Base-by-base conservation (phyloP, 2,113 vertebrate genomes). In the Microcebus tavaratra region DNA sequence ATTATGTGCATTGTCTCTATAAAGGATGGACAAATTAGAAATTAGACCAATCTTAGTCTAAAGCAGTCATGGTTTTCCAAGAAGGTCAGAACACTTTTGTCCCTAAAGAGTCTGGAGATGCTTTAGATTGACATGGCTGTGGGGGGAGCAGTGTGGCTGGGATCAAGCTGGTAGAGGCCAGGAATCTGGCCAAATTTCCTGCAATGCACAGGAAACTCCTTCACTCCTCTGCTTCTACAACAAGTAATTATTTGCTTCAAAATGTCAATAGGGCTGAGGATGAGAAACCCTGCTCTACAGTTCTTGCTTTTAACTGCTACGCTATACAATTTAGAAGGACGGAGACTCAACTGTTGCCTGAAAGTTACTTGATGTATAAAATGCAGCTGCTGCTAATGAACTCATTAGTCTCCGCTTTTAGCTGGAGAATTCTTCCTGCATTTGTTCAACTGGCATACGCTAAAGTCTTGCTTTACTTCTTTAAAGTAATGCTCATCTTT, bases 401-500 rank as follows among this genome's bases (percentile, higher is more conserved):
- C 34, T 17, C 42, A 3, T 42, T 50, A 34, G 2, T 89, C 2
- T 90, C 57, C 88, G 39, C 31, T 80, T 96, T 67, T 2, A 82
- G 17, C 36, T 81, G 17, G 14, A 86, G 15, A 87, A 63, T 27
- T 31, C 65, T 67, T 48, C 23, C 18, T 68, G 0, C 18, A 59
- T 96, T 78, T 93, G 14, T 76, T 59, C 42, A 15, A 20, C 3
- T 29, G 21, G 12, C 18, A 50, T 23, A 63, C 1, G 63, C 17
- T 31, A 87, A 87, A 34, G 6, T 57, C 23, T 72, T 80, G 5
- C 21, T 39, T 48, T 17, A 73, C 90, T 45, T 48, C 31, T 42
- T 59, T 80, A 75, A 87, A 68, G 84, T 84, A 70, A 89, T n/a
- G 6, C 67, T 81, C 34, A 50, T n/a, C 34, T 91, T 92, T 67